Percentiles rank a stretch among this genome's conserved stretches.
Evolutionary conservation across 2,797 vertebrate species (phyloP).

Genomic region (Lycodopsis pacificus): DNA sequence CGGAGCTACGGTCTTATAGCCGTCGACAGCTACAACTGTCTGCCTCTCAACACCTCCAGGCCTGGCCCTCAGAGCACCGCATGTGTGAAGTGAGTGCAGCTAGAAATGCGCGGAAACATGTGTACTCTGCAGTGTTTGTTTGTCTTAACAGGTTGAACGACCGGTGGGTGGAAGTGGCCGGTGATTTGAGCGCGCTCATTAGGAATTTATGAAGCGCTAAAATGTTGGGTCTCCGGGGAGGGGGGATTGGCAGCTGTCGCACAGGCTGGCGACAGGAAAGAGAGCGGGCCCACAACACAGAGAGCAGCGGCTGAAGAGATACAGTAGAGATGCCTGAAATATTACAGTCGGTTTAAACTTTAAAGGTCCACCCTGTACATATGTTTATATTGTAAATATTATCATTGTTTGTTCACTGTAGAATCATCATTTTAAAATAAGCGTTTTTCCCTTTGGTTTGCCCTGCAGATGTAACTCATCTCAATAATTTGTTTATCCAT

Average conservation of each 20-base stretch:
- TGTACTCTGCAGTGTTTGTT: conserved; percentile 75
- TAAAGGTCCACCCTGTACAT: not conserved
- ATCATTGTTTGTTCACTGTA: not conserved
- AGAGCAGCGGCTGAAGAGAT: conserved; percentile 38
- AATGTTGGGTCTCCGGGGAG: conserved; percentile 79
- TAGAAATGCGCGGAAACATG: conserved; percentile 75
- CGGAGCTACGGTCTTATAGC: conserved; percentile 36
- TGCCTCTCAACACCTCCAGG: conserved; percentile 70
- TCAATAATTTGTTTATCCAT: not conserved
- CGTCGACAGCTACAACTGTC: conserved; percentile 61
- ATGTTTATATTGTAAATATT: not conserved
- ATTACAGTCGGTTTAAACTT: conserved; percentile 27
- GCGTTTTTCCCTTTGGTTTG: not conserved
- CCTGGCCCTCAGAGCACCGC: conserved; percentile 62
- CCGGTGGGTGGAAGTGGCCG: conserved; percentile 75
- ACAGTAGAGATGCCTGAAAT: conserved; percentile 38
- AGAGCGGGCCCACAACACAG: conserved; percentile 32
- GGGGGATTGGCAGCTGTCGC: conserved; percentile 82
- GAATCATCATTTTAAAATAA: not conserved
- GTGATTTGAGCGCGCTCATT: conserved; percentile 81
- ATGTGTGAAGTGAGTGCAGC: conserved; percentile 77
- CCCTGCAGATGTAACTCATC: not conserved
- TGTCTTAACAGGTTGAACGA: conserved; percentile 76
- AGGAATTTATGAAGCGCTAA: conserved; percentile 85
- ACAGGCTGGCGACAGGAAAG: conserved; percentile 51